Base-by-base conservation (phyloP, 2,797 vertebrate species). In the Discoglossus pictus region DNA sequence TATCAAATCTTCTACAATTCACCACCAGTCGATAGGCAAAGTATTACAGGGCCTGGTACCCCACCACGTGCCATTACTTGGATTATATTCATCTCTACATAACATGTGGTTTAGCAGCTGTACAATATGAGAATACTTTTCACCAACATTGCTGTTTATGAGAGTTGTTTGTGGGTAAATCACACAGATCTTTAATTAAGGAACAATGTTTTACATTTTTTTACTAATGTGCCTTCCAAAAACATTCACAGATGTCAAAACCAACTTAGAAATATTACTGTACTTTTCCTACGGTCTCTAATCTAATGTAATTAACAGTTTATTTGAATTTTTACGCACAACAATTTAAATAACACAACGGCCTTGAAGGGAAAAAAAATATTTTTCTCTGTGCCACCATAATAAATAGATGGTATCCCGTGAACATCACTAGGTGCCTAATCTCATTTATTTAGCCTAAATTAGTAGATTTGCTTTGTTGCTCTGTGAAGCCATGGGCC, bases 161-260 rank as follows among this genome's bases (percentile, higher is more conserved):
- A 52, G 20, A 34, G 39, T 54, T 55, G 66, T 62, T 42, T 69
- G 58, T 15, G 66, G 50, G 39, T 24, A 39, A 39, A 25, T 52
- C 47, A 68, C 56, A 68, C 39, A 27, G 36, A 61, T 54, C 48
- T 50, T 34, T 34, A 69, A 62, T 68, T 69, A 69, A 40, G 66
- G 20, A 52, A 55, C 59, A 38, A 50, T 55, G 58, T 23, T 69
- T 69, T 38, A 25, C 34, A 61, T 69, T 61, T n/a, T n/a, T 62
- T 48, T 62, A 21, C 34, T 68, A 68, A 61, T 68, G 55, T 21
- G 47, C 18, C 47, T 68, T 25, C 36, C 21, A 38, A 52, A 50
- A 69, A 47, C 55, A 24, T 54, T 55, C 23, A 47, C 66, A 69
- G 58, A 69, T 69, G 66, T 69, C 48, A 38, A 61, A 55, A 40